These are phyloP conservation scores for Glossophaga mutica DNA, from an alignment of 2,797 vertebrate species.

Conservation along the genomic window DNA sequence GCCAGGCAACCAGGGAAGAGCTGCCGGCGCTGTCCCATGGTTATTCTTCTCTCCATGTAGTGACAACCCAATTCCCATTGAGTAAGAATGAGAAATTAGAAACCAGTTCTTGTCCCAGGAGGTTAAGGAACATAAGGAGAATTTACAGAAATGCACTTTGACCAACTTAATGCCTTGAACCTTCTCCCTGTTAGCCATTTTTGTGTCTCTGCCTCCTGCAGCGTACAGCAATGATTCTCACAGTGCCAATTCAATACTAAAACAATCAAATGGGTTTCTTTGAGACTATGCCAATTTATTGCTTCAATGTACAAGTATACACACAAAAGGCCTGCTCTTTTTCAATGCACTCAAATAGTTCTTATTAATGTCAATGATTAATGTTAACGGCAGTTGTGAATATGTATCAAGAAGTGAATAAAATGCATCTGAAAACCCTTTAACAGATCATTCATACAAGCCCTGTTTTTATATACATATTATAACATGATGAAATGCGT, in stretches of 20 bases:
- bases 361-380: neutral
- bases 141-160: neutral
- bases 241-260: neutral
- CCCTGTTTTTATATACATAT: neutral
- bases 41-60: neutral
- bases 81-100: neutral
- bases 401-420: neutral
- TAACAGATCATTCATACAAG: neutral
- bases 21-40: neutral
- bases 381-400: neutral
- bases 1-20: neutral
- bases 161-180: neutral
- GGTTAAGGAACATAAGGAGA: neutral
- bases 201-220: neutral
- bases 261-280: neutral
- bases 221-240: neutral
- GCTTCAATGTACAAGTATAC: neutral
- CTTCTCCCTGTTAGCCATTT: neutral
- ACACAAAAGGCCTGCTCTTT: constrained; percentile 23
- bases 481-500: neutral
- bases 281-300: neutral
- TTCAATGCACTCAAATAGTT: neutral
- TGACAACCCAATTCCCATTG: neutral
- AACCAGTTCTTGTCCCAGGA: neutral
- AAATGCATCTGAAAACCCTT: neutral